Evolutionary conservation across 2,888 invertebrate genomes (phyloP).

Genomic region (Choreutis nemorana): DNA sequence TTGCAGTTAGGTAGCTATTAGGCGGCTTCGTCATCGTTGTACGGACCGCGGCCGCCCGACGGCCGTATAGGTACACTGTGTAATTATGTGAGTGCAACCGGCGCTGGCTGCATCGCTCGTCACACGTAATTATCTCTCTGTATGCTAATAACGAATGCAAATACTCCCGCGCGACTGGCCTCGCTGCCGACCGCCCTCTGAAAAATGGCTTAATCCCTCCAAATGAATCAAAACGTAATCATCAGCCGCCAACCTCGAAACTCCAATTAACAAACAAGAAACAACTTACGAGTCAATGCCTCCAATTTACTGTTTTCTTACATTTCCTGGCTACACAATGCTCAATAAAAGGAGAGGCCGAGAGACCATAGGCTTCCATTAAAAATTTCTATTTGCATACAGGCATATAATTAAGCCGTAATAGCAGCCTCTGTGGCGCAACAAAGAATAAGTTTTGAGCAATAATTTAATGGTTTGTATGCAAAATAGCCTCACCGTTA

Average conservation of each 20-base stretch:
- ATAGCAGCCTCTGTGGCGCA: slow-evolving; percentile 60
- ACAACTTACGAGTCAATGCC: slow-evolving; percentile 22
- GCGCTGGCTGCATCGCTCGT: slow-evolving; percentile 31
- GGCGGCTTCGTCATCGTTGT: slow-evolving; percentile 24
- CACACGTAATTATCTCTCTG: slow-evolving; percentile 52
- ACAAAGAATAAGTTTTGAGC: slow-evolving; percentile 65
- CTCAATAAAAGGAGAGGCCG: slow-evolving; percentile 38
- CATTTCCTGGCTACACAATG: slow-evolving; percentile 21
- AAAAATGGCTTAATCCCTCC: slow-evolving; percentile 45
- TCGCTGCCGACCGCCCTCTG: slow-evolving; percentile 23
- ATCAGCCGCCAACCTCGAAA: slow-evolving; percentile 7
- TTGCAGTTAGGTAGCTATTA: slow-evolving; percentile 52
- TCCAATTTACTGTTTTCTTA: slow-evolving; percentile 6
- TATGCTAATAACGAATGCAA: slow-evolving; percentile 57
- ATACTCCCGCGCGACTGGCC: slow-evolving; percentile 27
- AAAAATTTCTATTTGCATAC: slow-evolving; percentile 61
- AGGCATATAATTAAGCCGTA: slow-evolving; percentile 59
- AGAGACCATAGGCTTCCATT: slow-evolving; percentile 50
- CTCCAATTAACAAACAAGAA: slow-evolving; percentile 6
- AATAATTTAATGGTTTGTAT: slow-evolving; percentile 66
- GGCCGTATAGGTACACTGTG: too few species aligned
- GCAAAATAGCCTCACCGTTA: slow-evolving; percentile 63
- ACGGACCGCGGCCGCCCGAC: slow-evolving; percentile 46
- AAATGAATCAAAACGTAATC: slow-evolving; percentile 1
- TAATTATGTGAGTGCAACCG: slow-evolving; percentile 26